Conservation (phyloP, 1,140 invertebrate genomes). For the Meteorus sp. region DNA sequence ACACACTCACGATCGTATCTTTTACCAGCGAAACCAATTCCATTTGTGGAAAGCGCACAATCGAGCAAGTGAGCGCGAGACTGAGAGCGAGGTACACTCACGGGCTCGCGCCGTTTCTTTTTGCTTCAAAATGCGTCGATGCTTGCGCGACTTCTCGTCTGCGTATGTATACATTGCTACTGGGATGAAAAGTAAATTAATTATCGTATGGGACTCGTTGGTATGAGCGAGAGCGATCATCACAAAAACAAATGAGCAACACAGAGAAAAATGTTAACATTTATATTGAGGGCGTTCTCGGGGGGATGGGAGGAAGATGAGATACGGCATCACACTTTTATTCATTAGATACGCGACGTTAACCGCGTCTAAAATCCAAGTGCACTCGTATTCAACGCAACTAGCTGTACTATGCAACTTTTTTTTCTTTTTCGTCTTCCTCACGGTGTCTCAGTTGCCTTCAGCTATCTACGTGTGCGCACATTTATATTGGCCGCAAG, state of each 20-base stretch:
- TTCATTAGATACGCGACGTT: constrained; percentile 45
- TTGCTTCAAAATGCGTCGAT: too few species aligned
- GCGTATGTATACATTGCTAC: too few species aligned
- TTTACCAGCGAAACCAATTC: constrained; percentile 50
- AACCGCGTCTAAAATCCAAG: constrained; percentile 29
- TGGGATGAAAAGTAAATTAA: constrained; percentile 27
- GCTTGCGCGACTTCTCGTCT: too few species aligned
- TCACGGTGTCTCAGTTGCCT: too few species aligned
- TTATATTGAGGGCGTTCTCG: too few species aligned
- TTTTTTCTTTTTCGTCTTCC: neutral
- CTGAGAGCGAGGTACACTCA: too few species aligned
- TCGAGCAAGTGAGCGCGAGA: constrained; percentile 27
- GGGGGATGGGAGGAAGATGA: constrained; percentile 5
- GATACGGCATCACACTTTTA: constrained; percentile 22
- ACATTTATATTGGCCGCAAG: too few species aligned
- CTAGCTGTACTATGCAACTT: neutral
- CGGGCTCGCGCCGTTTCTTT: constrained; percentile 32
- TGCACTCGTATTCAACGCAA: too few species aligned
- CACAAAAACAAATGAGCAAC: too few species aligned
- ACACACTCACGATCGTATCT: constrained; percentile 51
- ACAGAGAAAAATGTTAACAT: neutral
- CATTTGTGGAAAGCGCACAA: constrained; percentile 49
- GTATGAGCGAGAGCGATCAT: too few species aligned
- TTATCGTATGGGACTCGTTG: constrained; percentile 14
- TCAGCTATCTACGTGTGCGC: too few species aligned